phyloP scores from a whole-genome alignment of 2,113 vertebrate species.

The Mesoclemmys tuberculata region DNA sequence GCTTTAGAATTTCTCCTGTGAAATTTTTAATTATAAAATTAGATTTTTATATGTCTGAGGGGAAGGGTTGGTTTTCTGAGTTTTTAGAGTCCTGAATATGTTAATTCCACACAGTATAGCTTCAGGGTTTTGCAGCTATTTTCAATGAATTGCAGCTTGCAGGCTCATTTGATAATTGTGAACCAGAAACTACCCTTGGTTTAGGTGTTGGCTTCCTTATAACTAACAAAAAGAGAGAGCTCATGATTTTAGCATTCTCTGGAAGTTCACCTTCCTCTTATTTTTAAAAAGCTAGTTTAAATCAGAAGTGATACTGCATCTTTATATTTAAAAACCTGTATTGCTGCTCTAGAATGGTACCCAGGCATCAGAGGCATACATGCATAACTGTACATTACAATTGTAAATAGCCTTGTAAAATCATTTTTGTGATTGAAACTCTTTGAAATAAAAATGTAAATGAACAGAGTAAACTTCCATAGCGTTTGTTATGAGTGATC shows the following conservation, averaged over 20 bases:
- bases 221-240: conserved; percentile 32
- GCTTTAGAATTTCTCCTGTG: conserved; percentile 64
- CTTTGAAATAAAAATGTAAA: conserved; percentile 82
- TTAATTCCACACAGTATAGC: conserved; percentile 78
- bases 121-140: conserved; percentile 78
- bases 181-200: conserved; percentile 68
- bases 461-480: conserved; percentile 47
- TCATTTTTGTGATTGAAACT: conserved; percentile 80
- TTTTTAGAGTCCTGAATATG: conserved; percentile 71
- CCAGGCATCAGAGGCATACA: conserved; percentile 80
- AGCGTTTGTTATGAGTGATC: conserved; percentile 20
- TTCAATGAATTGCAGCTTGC: conserved; percentile 76
- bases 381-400: conserved; percentile 79
- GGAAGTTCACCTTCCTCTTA: conserved; percentile 71
- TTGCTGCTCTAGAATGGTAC: conserved; percentile 86
- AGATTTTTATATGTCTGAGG: conserved; percentile 76
- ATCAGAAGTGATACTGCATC: conserved; percentile 76
- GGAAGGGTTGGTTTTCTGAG: conserved; percentile 69
- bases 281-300: conserved; percentile 71
- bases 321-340: conserved; percentile 78
- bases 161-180: conserved; percentile 79
- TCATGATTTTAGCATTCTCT: conserved; percentile 69
- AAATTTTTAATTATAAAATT: conserved; percentile 70
- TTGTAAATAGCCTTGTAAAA: conserved; percentile 81
- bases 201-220: conserved; percentile 51